Base-by-base conservation (phyloP, 2,797 vertebrate species). In the Oreortyx pictus region DNA sequence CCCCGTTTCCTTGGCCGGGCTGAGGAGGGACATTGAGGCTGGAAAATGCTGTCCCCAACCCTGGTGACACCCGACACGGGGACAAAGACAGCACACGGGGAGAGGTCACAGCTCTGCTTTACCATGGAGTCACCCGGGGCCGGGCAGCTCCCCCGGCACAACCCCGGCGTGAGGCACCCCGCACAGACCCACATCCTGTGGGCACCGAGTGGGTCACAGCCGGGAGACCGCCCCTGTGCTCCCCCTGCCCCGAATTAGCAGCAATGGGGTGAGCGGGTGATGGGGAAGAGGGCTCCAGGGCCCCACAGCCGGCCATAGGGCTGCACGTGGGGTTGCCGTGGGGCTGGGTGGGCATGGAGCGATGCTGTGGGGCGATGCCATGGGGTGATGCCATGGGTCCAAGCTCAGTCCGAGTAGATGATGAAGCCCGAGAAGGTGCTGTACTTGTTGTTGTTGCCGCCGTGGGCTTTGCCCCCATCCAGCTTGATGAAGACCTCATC, bases 391-490 rank as follows among this genome's bases (percentile, higher is more conserved):
- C 85, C 5, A 15, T 37, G 84, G 82, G 57, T 54, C 89, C 77
- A 6, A 66, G 84, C 97, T 99, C 98, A 99, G 97, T 99, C 99
- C 14, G 98, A 98, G 94, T 99, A 99, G 96, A 99, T 99, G 97
- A 99, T 99, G 98, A 99, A 99, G 93, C 99, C 99, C 18, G 98
- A 99, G 98, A 99, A 99, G 93, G 99, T 99, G 98, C 99, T 99
- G 98, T 99, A 99, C 97, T 99, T 99, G 98, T 99, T 99, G 98
- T 98, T 99, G 98, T 99, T 99, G 89, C 99, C 99, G 0, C 99
- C 99, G 1, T 99, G 99, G 41, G 98, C 99, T 97, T 99, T 99
- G 96, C 99, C 99, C 24, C 99, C 99, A 4, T 99, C 99, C 87
- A 99, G 98, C 97, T 99, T 99, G 97, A 99, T 98, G 97, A 99